Evolutionary conservation across 2,797 vertebrate genomes (phyloP).

Genomic region (Typhlichthys subterraneus): DNA sequence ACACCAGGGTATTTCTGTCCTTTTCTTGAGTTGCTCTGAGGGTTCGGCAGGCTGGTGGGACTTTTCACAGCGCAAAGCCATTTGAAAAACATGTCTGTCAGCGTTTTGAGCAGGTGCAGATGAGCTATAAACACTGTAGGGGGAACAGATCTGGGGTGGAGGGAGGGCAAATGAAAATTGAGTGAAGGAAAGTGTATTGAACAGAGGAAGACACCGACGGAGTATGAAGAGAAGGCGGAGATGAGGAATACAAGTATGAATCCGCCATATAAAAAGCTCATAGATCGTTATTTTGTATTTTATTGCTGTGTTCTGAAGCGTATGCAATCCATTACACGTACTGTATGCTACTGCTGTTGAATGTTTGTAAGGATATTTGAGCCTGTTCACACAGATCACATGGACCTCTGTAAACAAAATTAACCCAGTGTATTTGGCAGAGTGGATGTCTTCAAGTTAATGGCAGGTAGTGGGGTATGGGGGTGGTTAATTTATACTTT

Average conservation of each 20-base stretch:
- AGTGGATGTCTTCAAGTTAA: constrained; percentile 9
- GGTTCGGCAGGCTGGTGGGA: constrained; percentile 25
- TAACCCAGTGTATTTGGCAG: constrained; percentile 4
- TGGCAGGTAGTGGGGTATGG: background rate
- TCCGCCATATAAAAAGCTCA: background rate
- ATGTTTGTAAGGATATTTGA: too few species aligned
- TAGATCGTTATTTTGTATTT: too few species aligned
- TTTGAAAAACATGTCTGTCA: constrained; percentile 46
- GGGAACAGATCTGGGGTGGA: constrained; percentile 1
- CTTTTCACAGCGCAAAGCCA: constrained; percentile 52
- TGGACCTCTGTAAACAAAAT: too few species aligned
- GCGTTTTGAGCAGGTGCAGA: constrained; percentile 17
- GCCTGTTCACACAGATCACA: too few species aligned
- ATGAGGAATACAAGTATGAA: background rate
- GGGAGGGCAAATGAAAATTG: background rate
- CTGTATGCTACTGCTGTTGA: too few species aligned
- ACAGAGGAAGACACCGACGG: constrained; percentile 9
- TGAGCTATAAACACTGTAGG: constrained; percentile 10
- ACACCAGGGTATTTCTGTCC: constrained; percentile 23
- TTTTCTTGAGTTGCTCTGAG: constrained; percentile 26
- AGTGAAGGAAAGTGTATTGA: background rate
- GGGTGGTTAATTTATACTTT: background rate
- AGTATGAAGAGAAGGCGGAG: constrained; percentile 9
- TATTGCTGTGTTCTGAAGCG: too few species aligned
- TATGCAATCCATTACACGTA: too few species aligned